These are phyloP conservation scores for Eremophila alpestris DNA, from an alignment of 2,797 vertebrate genomes.

Conservation along the genomic window DNA sequence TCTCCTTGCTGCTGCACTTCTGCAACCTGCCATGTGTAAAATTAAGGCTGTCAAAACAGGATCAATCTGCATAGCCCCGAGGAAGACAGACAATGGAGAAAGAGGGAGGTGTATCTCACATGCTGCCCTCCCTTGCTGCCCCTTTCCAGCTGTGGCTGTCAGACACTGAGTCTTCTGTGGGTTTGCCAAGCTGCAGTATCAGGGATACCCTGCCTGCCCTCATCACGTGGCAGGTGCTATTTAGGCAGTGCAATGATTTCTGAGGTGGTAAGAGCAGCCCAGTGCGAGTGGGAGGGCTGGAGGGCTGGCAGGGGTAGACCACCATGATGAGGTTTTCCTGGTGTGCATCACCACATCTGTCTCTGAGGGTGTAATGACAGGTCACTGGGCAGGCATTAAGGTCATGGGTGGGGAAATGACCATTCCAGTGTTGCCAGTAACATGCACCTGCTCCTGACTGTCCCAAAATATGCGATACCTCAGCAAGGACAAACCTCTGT, in stretches of 20 bases:
- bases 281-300: background rate
- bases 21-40: background rate
- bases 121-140: background rate
- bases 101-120: background rate
- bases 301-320: background rate
- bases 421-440: background rate
- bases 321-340: background rate
- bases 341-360: background rate
- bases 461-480: background rate
- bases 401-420: background rate
- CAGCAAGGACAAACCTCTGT: background rate
- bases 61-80: background rate
- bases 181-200: background rate
- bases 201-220: background rate
- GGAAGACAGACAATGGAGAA: background rate
- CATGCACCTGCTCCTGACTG: background rate
- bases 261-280: background rate
- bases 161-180: background rate
- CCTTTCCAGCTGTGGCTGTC: background rate
- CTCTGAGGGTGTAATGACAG: background rate
- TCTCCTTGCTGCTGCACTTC: background rate
- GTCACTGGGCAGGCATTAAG: background rate
- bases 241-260: background rate
- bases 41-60: background rate
- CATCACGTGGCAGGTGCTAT: fast-evolving